Evolutionary conservation across 2,888 invertebrate species (phyloP).

Genomic region (Anaspis maculata): DNA sequence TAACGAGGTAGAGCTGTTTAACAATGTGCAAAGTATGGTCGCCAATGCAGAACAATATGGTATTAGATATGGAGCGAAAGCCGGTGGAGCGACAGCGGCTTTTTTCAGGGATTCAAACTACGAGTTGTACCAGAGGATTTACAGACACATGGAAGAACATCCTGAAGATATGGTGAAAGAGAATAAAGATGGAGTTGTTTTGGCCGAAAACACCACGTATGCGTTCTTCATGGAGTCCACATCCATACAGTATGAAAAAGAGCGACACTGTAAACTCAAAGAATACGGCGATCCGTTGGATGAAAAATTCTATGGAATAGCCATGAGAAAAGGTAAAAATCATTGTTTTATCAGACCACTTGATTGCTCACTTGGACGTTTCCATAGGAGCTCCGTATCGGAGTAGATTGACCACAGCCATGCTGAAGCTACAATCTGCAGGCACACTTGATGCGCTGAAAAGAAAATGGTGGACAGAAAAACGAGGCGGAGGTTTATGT

Average conservation of each 20-base stretch:
- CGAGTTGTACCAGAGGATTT: no score
- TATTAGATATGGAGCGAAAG: conserved; percentile 83
- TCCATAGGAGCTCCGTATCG: conserved; percentile 61
- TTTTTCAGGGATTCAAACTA: no score
- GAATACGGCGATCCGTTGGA: conserved; percentile 26
- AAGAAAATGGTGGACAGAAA: conserved; percentile 73
- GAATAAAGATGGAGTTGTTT: conserved; percentile 27
- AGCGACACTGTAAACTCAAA: conserved; percentile 27
- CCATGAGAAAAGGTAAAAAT: conserved; percentile 32
- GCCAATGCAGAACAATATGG: conserved; percentile 64
- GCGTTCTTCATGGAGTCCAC: conserved; percentile 35
- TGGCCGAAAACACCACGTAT: conserved; percentile 19
- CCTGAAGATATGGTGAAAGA: conserved; percentile 31
- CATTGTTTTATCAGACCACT: no score
- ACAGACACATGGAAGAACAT: conserved; percentile 28
- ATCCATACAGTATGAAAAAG: conserved; percentile 29
- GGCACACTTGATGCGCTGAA: conserved; percentile 62
- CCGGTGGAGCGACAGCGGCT: conserved; percentile 74
- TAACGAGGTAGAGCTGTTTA: conserved; percentile 59
- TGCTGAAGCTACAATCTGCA: conserved; percentile 64
- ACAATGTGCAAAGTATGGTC: conserved; percentile 75
- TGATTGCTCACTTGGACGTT: no score
- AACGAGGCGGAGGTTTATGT: conserved; percentile 59
- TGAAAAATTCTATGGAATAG: conserved; percentile 33
- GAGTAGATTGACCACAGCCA: conserved; percentile 59